Evolutionary conservation across 1,140 invertebrate species (phyloP), one percentile per base, ranked within the genome.

Genomic region (Nasonia longicornis): DNA sequence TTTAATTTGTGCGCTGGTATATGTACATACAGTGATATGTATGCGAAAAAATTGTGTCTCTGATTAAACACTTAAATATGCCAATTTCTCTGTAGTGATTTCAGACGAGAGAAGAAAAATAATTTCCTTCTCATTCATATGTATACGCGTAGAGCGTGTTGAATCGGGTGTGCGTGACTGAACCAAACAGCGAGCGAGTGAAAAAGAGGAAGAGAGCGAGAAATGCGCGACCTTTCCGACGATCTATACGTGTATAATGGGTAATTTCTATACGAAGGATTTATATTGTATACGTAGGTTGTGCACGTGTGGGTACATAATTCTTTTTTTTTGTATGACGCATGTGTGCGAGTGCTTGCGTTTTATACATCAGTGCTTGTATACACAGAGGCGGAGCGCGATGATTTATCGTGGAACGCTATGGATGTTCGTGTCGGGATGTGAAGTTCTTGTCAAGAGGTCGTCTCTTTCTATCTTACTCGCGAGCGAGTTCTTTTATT

Each of bases 191-290:
- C 35, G 26, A 48, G 8, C 1, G 71, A 42, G 3, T 12, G 31
- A 72, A n/a, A 69, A 6, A 31, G n/a, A 72, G 31, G 16, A 10
- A 73, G 48, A 75, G 20, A 63, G 73, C 58, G 14, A 58, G 45
- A 22, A 45, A 75, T 29, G 73, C 48, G 45, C 22, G 73, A 75
- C 22, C 73, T 58, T 73, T 73, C n/a, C n/a, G 71, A n/a, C 71
- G n/a, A 58, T 75, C 12, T 29, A 31, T 26, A 75, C 45, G 45
- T 75, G 16, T 75, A 52, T 52, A 75, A 63, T 26, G 52, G 26
- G 1, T 63, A 63, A 75, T 75, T 75, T 63, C 45, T 58, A 48
- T 73, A 75, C 45, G 8, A 63, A 7, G 29, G 12, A 35, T 73
- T 45, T 73, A 52, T 31, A 75, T 63, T 75, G 71, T 52, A 58